Conservation (phyloP, 1,140 invertebrate species). For the Leucophenga varia region DNA sequence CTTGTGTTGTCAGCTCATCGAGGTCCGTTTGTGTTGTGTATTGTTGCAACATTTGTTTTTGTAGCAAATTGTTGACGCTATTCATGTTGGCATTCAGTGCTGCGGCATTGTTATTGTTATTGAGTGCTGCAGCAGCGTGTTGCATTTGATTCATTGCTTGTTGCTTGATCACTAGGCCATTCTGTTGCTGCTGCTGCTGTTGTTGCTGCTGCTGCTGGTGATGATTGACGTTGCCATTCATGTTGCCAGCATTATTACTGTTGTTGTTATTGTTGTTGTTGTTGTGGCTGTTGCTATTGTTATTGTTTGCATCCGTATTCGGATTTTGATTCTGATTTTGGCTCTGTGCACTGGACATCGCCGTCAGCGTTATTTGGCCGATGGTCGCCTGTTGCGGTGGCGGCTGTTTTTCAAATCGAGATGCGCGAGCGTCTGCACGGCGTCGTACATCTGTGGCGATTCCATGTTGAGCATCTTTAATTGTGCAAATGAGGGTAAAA, state of each 20-base stretch:
- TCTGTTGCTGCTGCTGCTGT: constrained; percentile 34
- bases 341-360: constrained; percentile 60
- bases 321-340: constrained; percentile 45
- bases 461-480: constrained; percentile 62
- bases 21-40: constrained; percentile 74
- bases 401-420: constrained; percentile 53
- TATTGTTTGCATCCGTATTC: constrained; percentile 31
- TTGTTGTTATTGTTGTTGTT: constrained; percentile 49
- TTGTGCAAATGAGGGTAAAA: constrained; percentile 51
- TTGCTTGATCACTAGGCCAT: constrained; percentile 42
- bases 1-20: constrained; percentile 82
- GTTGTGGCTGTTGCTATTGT: constrained; percentile 24
- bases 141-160: constrained; percentile 52
- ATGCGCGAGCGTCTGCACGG: constrained; percentile 47
- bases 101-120: constrained; percentile 48
- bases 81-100: constrained; percentile 34
- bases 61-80: constrained; percentile 54
- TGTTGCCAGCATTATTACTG: constrained; percentile 22
- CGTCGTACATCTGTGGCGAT: constrained; percentile 72
- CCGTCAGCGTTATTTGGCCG: constrained; percentile 57
- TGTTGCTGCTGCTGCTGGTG: not conserved
- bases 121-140: constrained; percentile 51
- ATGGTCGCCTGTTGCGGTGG: constrained; percentile 56
- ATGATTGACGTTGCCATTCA: constrained; percentile 32
- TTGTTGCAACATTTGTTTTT: constrained; percentile 61